Conservation (phyloP, 1,140 invertebrate genomes). For the Aphelinus certus region DNA sequence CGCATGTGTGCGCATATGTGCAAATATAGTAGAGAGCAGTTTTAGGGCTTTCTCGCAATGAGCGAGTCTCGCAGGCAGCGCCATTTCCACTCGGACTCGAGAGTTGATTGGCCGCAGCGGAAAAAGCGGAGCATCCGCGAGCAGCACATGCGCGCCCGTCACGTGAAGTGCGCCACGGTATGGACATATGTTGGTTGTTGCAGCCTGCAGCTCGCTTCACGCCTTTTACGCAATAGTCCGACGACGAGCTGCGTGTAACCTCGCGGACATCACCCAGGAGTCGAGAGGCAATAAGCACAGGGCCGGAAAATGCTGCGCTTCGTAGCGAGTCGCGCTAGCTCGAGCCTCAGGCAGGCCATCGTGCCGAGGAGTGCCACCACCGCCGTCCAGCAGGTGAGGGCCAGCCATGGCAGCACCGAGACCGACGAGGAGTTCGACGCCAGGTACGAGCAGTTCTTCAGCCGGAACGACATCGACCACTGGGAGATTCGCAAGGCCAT, state of each 20-base stretch:
- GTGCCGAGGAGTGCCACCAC: conserved; percentile 41
- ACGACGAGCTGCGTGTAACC: not conserved
- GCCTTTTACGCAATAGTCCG: conserved; percentile 26
- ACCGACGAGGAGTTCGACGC: conserved; percentile 78
- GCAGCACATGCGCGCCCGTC: too few species aligned
- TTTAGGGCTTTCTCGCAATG: too few species aligned
- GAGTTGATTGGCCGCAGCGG: too few species aligned
- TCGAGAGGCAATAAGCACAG: not conserved
- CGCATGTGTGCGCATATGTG: too few species aligned
- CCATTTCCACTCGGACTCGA: too few species aligned
- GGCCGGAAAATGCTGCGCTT: conserved; percentile 63
- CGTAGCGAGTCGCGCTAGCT: conserved; percentile 59
- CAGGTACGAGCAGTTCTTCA: conserved; percentile 88
- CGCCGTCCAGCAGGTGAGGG: conserved; percentile 47
- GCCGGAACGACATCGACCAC: conserved; percentile 89
- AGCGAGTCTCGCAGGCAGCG: too few species aligned
- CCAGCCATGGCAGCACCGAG: conserved; percentile 56
- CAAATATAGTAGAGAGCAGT: too few species aligned
- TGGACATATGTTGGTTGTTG: too few species aligned
- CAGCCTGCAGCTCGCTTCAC: not conserved
- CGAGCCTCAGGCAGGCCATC: conserved; percentile 54
- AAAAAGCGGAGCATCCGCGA: too few species aligned
- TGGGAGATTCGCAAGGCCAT: conserved; percentile 95
- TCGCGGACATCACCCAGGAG: not conserved
- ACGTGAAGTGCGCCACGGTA: too few species aligned